Conservation (phyloP, 2,888 invertebrate genomes). For the Andrena marginata region DNA sequence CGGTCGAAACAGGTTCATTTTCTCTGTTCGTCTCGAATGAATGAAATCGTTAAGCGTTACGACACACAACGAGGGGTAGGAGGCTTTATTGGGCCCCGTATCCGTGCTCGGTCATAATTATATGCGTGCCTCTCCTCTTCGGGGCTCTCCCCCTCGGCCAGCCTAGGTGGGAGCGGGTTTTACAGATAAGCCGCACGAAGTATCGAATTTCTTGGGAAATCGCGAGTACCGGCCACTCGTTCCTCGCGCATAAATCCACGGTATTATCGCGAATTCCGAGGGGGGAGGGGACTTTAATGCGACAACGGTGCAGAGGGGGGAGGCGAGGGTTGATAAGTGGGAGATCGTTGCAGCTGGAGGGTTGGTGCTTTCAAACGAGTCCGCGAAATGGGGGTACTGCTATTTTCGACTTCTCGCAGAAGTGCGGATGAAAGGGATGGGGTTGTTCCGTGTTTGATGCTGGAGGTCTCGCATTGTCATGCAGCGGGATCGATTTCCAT, state of each 20-base stretch:
- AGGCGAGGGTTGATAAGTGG: constrained; percentile 9
- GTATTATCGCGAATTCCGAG: constrained; percentile 25
- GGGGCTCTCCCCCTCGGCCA: not conserved
- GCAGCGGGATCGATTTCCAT: not conserved
- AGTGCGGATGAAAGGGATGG: not conserved
- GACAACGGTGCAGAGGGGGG: not conserved
- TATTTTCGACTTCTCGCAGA: not conserved
- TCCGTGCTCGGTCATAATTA: constrained; percentile 51
- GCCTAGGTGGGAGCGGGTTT: not conserved
- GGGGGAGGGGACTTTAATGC: constrained; percentile 8
- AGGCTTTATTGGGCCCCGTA: constrained; percentile 44
- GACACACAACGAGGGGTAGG: constrained; percentile 37
- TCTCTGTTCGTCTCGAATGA: constrained; percentile 61
- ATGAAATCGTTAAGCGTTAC: constrained; percentile 70
- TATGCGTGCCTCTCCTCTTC: constrained; percentile 14
- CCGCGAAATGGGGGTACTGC: not conserved
- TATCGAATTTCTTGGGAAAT: constrained; percentile 43
- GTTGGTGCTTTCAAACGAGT: not conserved
- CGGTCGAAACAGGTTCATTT: constrained; percentile 70
- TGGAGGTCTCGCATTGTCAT: not conserved
- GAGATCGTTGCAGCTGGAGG: not conserved
- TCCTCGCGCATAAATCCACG: constrained; percentile 28
- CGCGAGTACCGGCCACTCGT: constrained; percentile 15
- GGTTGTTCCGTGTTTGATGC: not conserved
- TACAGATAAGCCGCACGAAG: constrained; percentile 28